Evolutionary conservation across 2,797 vertebrate genomes (phyloP), one percentile per base, ranked within the genome.

Genomic region (Helarctos malayanus): DNA sequence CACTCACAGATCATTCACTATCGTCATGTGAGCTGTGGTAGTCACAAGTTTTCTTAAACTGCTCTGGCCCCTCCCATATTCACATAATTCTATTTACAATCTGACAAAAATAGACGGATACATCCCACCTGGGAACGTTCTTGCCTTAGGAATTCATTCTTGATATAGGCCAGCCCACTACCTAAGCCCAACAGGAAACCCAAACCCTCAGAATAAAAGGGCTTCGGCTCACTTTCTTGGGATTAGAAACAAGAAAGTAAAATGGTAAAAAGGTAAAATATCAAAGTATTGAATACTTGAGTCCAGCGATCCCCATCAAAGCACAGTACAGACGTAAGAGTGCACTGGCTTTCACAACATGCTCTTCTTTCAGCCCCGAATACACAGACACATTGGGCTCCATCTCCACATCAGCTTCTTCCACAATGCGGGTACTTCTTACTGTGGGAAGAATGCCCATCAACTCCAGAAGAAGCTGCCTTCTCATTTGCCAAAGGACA

Each of bases 401-500:
- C 7, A 71, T 95, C 69, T 99, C 99, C 57, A 98, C 97, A 47
- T 99, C 99, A 0, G 98, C 98, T 86, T 99, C 99, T 54, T 99
- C 99, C 52, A 99, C 99, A 2, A 99, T 94, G 78, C 99, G 99
- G 1, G 99, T 99, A 97, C 99, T 99, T 98, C 99, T 99, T 3
- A 99, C 99, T 38, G 99, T 99, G 1, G 99, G 99, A 95, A 99
- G 98, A 98, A 99, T 99, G 97, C 99, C 99, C 91, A 99, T 99
- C 90, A 99, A 98, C 98, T 99, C 99, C 98, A 99, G 98, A 56
- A 99, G 99, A 98, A 99, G 99, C 99, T 99, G 99, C 85, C 99
- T 98, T 80, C 99, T 99, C 99, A 99, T 99, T 97, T 99, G 99
- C 99, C 99, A 99, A 88, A 99, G 99, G 88, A 99, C 99, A 0